A percentile compares a stretch with the other conserved stretches of the same genome.
Conservation (phyloP, 1,140 invertebrate genomes). For the Brachionus plicatilis region DNA sequence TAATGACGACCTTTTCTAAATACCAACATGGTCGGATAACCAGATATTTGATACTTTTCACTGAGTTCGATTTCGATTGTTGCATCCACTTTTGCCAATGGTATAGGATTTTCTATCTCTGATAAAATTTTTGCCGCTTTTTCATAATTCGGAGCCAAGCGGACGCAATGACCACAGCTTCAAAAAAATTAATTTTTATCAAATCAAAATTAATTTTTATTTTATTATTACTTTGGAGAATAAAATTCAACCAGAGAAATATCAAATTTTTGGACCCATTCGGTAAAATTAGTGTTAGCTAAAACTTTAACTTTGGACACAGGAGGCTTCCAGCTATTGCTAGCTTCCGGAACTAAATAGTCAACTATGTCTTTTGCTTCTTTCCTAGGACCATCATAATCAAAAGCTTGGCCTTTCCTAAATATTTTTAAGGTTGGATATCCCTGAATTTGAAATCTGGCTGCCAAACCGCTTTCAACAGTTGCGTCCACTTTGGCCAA, state of each 20-base stretch:
- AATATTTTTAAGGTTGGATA: slow-evolving; percentile 99
- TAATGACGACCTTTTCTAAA: slow-evolving; percentile 69
- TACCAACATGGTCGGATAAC: slow-evolving; percentile 97
- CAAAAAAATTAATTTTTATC: background rate
- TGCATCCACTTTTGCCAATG: slow-evolving; percentile 92
- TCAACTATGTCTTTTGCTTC: slow-evolving; percentile 21
- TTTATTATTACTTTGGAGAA: slow-evolving; percentile 1
- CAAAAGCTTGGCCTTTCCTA: slow-evolving; percentile 64
- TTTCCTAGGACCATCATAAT: slow-evolving; percentile 2
- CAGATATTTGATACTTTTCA: slow-evolving; percentile 75
- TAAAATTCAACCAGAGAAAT: slow-evolving; percentile 35
- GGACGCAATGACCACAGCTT: slow-evolving; percentile 70
- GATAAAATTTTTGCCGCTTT: slow-evolving; percentile 66
- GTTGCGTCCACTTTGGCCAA: slow-evolving; percentile 96
- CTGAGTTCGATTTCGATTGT: slow-evolving; percentile 82
- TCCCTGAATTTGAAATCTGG: slow-evolving; percentile 76
- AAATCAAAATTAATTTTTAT: no score
- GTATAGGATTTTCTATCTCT: slow-evolving; percentile 59
- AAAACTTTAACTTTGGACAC: background rate
- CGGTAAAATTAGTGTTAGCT: background rate
- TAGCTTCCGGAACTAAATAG: background rate
- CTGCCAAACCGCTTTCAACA: slow-evolving; percentile 77
- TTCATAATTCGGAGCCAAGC: slow-evolving; percentile 85
- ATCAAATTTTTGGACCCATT: slow-evolving; percentile 23
- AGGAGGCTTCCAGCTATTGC: slow-evolving; percentile 2